Base-by-base conservation (phyloP, 1,140 invertebrate species). In the Conopomorpha cramerella region DNA sequence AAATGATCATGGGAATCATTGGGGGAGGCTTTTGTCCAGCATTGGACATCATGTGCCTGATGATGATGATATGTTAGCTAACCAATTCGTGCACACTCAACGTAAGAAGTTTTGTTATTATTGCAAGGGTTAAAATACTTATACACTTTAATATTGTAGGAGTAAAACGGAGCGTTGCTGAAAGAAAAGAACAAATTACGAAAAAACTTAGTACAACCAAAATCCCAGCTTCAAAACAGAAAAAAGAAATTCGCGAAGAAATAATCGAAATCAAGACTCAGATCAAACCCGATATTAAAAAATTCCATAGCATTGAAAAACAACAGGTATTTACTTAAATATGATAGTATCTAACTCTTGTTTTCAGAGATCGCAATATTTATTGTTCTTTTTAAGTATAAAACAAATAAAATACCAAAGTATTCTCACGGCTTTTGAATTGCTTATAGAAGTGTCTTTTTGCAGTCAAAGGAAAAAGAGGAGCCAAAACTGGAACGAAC, bases 211-310 rank as follows among this genome's bases (percentile, higher is more conserved):
- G 83, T 27, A 83, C 84, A 43, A 81, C 81, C 51, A 83, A 82
- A 52, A 81, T 86, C 46, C 82, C 85, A 3, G 83, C 84, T 17
- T 86, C 85, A 4, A 81, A 83, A 41, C 84, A 86, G 57, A 81
- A 86, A 46, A 84, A 81, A 46, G 85, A 87, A 74, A 82, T 86
- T 16, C 78, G 81, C 18, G 81, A 85, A 54, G 84, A 87, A 64
- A 86, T 86, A 28, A 85, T 81, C 27, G 82, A 86, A 66, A 87
- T 87, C 31, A 86, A 84, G 56, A 80, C 83, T 36, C 85, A 86
- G 66, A 86, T 79, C 11, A 78, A 78, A 55, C 74, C 74, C 0
- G 77, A 79, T 25, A 77, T 79, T 7, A 79, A 79, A 19, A 79
- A 77, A 48, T 77, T 78, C 42, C 77, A 79, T 26, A 68, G 67